phyloP scores from a whole-genome alignment of 1,140 invertebrate species.

The Anastrepha ludens region DNA sequence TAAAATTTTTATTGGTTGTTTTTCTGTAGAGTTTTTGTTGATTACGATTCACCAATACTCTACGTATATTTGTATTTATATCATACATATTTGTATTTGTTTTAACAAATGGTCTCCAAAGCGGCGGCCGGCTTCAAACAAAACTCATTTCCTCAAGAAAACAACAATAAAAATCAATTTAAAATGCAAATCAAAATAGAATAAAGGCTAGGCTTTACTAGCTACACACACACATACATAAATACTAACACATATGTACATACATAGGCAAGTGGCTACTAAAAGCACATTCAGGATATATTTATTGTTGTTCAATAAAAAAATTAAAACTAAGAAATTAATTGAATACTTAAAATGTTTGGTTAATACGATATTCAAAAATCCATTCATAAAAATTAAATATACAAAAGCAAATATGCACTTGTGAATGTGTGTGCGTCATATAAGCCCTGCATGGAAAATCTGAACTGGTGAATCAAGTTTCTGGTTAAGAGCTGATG shows the following conservation, averaged over 20 bases:
- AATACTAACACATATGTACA: background rate
- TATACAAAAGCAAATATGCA: no score
- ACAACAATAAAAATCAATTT: constrained; percentile 44
- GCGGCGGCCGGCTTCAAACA: constrained; percentile 3
- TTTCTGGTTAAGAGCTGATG: no score
- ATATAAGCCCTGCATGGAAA: no score
- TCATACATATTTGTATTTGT: background rate
- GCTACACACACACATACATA: no score
- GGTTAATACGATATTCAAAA: no score
- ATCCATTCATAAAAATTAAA: no score
- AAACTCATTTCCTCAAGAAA: constrained; percentile 13
- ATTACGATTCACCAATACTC: background rate
- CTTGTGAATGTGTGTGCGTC: no score
- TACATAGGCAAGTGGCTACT: background rate
- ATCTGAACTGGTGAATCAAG: no score
- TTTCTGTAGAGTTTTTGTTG: background rate
- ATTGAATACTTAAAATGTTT: no score
- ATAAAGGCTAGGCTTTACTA: background rate
- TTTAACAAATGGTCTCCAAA: constrained; percentile 1
- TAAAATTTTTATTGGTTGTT: background rate
- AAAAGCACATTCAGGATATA: constrained; percentile 18
- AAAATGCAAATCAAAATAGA: constrained; percentile 24
- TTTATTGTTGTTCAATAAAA: background rate
- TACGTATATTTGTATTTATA: background rate
- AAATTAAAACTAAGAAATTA: no score